Evolutionary conservation across 1,140 invertebrate species (phyloP).

Genomic region (Megalonaias nervosa): DNA sequence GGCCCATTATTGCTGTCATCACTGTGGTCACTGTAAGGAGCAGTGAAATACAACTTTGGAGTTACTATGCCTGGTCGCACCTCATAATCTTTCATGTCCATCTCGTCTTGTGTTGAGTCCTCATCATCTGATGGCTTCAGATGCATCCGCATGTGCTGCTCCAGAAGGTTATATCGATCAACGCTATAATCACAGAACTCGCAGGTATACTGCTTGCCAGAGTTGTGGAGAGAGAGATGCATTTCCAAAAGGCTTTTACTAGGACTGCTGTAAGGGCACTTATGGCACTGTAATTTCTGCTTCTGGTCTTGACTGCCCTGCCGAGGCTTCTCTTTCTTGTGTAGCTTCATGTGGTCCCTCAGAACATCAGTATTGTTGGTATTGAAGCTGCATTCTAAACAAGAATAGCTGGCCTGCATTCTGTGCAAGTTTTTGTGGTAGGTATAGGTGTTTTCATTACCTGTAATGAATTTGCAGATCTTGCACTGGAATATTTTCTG

Average conservation of each 20-base stretch:
- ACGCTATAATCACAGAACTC: constrained; percentile 50
- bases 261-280: constrained; percentile 44
- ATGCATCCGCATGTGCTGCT: constrained; percentile 42
- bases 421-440: constrained; percentile 64
- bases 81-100: constrained; percentile 22
- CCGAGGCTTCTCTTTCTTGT: constrained; percentile 38
- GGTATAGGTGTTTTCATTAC: constrained; percentile 57
- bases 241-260: constrained; percentile 37
- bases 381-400: constrained; percentile 62
- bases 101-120: constrained; percentile 16
- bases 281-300: constrained; percentile 28
- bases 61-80: constrained; percentile 36
- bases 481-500: constrained; percentile 58
- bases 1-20: constrained; percentile 40
- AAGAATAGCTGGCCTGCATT: constrained; percentile 54
- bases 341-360: constrained; percentile 59
- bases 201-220: constrained; percentile 45
- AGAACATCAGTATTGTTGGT: constrained; percentile 53
- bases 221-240: constrained; percentile 48
- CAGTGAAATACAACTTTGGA: constrained; percentile 48
- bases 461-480: constrained; percentile 61
- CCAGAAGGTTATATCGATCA: constrained; percentile 29
- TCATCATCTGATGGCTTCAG: constrained; percentile 28
- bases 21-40: constrained; percentile 35
- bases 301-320: background rate